phyloP scores from a whole-genome alignment of 2,113 vertebrate species.

The Thalassarche chlororhynchos region DNA sequence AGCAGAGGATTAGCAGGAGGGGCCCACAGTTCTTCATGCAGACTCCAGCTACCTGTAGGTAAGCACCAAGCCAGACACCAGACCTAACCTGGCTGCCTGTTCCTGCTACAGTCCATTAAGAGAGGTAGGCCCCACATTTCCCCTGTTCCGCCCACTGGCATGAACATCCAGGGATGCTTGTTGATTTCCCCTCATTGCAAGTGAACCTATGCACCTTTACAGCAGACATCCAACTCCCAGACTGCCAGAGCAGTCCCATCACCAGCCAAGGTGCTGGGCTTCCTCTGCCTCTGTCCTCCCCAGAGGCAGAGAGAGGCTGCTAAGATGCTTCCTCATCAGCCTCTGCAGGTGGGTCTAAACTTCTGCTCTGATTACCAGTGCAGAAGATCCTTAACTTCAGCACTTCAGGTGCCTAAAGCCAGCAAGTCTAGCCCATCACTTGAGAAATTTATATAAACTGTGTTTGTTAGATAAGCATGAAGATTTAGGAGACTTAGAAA shows the following conservation, averaged over 20 bases:
- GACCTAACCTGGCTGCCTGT: neutral
- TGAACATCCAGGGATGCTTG: neutral
- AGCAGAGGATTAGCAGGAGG: neutral
- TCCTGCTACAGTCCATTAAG: neutral
- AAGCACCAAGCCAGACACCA: neutral
- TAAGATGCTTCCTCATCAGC: neutral
- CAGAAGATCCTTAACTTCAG: neutral
- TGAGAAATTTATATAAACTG: neutral
- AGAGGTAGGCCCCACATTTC: neutral
- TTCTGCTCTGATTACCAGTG: neutral
- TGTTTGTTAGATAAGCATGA: neutral
- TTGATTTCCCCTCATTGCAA: neutral
- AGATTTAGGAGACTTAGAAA: neutral
- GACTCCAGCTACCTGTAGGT: neutral
- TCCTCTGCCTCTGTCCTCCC: neutral
- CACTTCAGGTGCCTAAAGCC: neutral
- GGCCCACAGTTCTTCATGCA: neutral
- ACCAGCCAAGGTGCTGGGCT: neutral
- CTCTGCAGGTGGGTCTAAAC: neutral
- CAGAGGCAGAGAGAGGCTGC: neutral
- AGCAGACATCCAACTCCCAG: neutral
- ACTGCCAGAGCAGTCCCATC: neutral
- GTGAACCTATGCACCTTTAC: neutral
- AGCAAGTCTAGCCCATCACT: neutral
- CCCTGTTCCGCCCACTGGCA: fast-evolving